phyloP scores from a whole-genome alignment of 1,140 invertebrate species.

The Drosophila pseudoobscura region DNA sequence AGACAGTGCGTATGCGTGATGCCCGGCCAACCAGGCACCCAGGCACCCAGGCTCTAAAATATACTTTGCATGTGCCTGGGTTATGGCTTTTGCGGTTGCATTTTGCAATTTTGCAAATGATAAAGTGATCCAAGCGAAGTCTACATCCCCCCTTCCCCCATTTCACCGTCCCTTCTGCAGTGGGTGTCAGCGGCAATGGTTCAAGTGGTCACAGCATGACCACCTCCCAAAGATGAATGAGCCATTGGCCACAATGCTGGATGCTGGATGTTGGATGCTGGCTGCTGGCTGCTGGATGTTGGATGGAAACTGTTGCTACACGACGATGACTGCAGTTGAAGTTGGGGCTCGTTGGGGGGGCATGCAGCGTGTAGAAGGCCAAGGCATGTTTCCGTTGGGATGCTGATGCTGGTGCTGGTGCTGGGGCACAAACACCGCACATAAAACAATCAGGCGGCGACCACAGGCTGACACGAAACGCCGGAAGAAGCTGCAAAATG shows the following conservation, averaged over 20 bases:
- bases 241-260: conserved; percentile 58
- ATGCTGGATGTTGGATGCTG: too few relatives aligned
- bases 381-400: conserved; percentile 10
- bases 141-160: conserved; percentile 9
- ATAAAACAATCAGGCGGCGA: conserved; percentile 75
- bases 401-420: conserved; percentile 2
- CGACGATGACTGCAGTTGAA: conserved; percentile 36
- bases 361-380: conserved; percentile 1
- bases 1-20: conserved; percentile 70
- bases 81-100: conserved; percentile 79
- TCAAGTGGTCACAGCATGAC: conserved; percentile 74
- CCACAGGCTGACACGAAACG: conserved; percentile 66
- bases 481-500: conserved; percentile 71
- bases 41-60: conserved; percentile 55
- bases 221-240: conserved; percentile 72
- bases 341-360: conserved; percentile 2
- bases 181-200: conserved; percentile 60
- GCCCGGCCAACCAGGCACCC: neutral
- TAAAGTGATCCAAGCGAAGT: conserved; percentile 67
- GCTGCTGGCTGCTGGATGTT: conserved; percentile 16
- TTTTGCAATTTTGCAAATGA: conserved; percentile 81
- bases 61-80: conserved; percentile 72
- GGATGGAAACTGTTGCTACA: conserved; percentile 54
- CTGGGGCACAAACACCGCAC: conserved; percentile 62
- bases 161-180: conserved; percentile 2